Conservation (phyloP, 2,113 vertebrate species). For the Procapra przewalskii region DNA sequence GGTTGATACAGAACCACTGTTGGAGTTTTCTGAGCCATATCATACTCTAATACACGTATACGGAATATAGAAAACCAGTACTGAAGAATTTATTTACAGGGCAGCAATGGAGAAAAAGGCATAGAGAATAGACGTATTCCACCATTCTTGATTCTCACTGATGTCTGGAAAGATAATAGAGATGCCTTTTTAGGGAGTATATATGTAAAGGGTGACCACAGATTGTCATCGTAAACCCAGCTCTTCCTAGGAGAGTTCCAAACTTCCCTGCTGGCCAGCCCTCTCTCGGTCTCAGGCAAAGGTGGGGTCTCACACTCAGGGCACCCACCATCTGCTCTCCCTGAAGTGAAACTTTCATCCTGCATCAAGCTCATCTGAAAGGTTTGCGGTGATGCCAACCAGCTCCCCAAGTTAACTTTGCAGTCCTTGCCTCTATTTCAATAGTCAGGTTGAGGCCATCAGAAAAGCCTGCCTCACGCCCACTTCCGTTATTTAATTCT, state of each 20-base stretch:
- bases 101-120: background rate
- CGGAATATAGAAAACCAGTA: background rate
- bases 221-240: fast-evolving
- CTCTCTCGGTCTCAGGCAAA: background rate
- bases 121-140: background rate
- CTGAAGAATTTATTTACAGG: background rate
- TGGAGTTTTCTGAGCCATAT: background rate
- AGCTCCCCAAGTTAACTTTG: fast-evolving
- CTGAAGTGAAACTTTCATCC: fast-evolving
- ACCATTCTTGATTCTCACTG: background rate
- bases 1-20: background rate
- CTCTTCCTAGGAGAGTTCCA: background rate
- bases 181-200: background rate
- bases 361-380: no score
- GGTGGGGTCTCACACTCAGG: fast-evolving
- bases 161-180: background rate
- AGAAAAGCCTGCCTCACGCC: fast-evolving
- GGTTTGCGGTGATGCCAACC: fast-evolving
- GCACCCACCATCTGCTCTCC: fast-evolving
- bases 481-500: background rate
- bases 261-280: fast-evolving
- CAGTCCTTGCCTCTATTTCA: fast-evolving
- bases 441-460: fast-evolving
- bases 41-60: background rate
- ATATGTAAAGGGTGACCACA: fast-evolving